Base-by-base conservation (phyloP, 1,140 invertebrate species). In the Lepidurus packardi region DNA sequence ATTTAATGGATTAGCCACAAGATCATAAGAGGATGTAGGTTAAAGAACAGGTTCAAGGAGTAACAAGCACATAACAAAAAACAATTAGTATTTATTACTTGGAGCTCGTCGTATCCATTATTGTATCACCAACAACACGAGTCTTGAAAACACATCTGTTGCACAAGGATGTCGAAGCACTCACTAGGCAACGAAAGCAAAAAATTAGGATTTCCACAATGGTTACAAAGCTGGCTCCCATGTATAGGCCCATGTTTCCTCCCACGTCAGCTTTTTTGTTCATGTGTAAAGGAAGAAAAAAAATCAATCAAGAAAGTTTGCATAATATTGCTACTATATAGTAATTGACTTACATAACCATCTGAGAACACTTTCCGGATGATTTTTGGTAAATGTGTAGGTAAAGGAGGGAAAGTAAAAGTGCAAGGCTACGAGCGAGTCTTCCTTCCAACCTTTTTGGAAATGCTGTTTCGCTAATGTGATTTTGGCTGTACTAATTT, bases 341-440 rank as follows among this genome's bases (percentile, higher is more conserved):
- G 21, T 4, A 21, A 45, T 8, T n/a, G 34, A 24, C 65, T 53
- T 78, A 78, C 78, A 47, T 16, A 78, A 73, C 78, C 78, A 78
- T 47, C 75, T 78, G 43, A 78, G 43, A n/a, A 78, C 41, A 75
- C 78, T 78, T 45, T 75, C 78, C 6, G 78, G 78, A n/a, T 78
- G 78, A 75, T 78, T 78, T 53, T 78, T 78, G 9, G 75, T 78
- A 8, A 78, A 41, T 5, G 24, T 73, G 73, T 74, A 75, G 16
- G 73, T 78, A 44, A 78, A 78, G 13, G 78, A 78, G 1, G 78
- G 43, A 13, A 75, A 78, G 73, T 44, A 78, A 25, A 78, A 78
- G 41, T 78, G 78, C 7, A 78, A 25, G 7, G 78, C 78, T 21
- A 24, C 11, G 21, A 65, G 53, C 13, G 53, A 65, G 1, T 65